These are phyloP conservation scores for Decapterus maruadsi DNA, from an alignment of 2,797 vertebrate species.

Conservation along the genomic window DNA sequence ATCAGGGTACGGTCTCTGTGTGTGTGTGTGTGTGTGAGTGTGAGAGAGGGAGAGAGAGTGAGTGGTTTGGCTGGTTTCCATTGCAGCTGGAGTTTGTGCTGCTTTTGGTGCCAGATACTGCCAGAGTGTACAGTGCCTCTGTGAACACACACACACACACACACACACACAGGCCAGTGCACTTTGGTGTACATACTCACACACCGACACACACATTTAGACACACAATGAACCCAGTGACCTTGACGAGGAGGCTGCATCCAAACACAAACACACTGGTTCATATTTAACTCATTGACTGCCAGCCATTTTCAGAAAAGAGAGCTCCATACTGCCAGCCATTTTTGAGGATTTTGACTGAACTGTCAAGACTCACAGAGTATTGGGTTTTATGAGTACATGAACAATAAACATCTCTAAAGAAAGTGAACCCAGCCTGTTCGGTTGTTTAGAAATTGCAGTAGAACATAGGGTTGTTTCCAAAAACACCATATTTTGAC, in stretches of 20 bases:
- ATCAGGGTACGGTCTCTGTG: slow-evolving; percentile 78
- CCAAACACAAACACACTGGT: slow-evolving; percentile 5
- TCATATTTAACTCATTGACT: too few relatives aligned
- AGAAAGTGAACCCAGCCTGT: too few relatives aligned
- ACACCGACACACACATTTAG: slow-evolving; percentile 3
- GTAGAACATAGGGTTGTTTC: too few relatives aligned
- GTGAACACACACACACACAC: slow-evolving; percentile 21
- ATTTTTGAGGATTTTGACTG: too few relatives aligned
- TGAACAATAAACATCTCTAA: too few relatives aligned
- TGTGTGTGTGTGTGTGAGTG: slow-evolving; percentile 36
- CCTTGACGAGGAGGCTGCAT: slow-evolving; percentile 24
- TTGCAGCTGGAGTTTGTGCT: slow-evolving; percentile 77
- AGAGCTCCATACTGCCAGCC: too few relatives aligned
- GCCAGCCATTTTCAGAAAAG: too few relatives aligned
- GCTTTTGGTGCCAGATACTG: slow-evolving; percentile 82
- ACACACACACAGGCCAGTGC: slow-evolving; percentile 23
- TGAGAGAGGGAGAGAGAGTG: background rate
- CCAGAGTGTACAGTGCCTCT: slow-evolving; percentile 68
- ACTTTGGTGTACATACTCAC: slow-evolving; percentile 19
- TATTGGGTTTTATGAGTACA: too few relatives aligned
- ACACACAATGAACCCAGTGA: slow-evolving; percentile 37
- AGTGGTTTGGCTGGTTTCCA: slow-evolving; percentile 72
- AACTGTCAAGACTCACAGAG: too few relatives aligned
- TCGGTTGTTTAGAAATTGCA: too few relatives aligned
- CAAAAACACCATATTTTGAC: too few relatives aligned